Evolutionary conservation across 2,113 vertebrate species (phyloP).

Genomic region (Chloropsis hardwickii): DNA sequence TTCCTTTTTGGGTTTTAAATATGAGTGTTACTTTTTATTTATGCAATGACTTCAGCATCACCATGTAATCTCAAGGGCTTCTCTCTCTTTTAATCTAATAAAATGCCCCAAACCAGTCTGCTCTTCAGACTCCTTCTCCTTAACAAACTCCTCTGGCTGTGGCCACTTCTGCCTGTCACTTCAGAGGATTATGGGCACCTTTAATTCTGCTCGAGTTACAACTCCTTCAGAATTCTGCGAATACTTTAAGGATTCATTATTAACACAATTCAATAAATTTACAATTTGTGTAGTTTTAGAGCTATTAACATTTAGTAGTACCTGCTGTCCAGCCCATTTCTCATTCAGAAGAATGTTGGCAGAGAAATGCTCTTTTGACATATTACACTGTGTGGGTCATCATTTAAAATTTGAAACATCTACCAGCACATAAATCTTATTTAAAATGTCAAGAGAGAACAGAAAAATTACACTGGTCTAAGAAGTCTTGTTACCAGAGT

Average conservation of each 20-base stretch:
- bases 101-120: background rate
- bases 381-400: slow-evolving; percentile 61
- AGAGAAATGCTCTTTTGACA: slow-evolving; percentile 67
- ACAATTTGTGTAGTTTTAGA: slow-evolving; percentile 70
- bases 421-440: slow-evolving; percentile 67
- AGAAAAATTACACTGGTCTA: slow-evolving; percentile 53
- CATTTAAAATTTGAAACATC: slow-evolving; percentile 69
- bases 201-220: background rate
- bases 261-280: slow-evolving; percentile 71
- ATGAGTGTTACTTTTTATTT: background rate
- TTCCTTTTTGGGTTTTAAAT: background rate
- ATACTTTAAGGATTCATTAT: slow-evolving; percentile 60
- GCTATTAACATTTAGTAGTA: slow-evolving; percentile 73
- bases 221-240: background rate
- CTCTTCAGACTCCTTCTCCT: background rate
- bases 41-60: background rate
- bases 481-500: slow-evolving; percentile 49
- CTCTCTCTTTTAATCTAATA: background rate
- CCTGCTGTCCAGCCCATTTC: slow-evolving; percentile 65
- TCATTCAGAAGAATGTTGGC: slow-evolving; percentile 67
- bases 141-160: background rate
- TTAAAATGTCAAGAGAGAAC: slow-evolving; percentile 67
- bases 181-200: background rate
- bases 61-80: background rate
- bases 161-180: background rate